Percentiles rank a stretch among this genome's conserved stretches.
Evolutionary conservation across 2,888 invertebrate genomes (phyloP).

Genomic region (Panopea generosa): DNA sequence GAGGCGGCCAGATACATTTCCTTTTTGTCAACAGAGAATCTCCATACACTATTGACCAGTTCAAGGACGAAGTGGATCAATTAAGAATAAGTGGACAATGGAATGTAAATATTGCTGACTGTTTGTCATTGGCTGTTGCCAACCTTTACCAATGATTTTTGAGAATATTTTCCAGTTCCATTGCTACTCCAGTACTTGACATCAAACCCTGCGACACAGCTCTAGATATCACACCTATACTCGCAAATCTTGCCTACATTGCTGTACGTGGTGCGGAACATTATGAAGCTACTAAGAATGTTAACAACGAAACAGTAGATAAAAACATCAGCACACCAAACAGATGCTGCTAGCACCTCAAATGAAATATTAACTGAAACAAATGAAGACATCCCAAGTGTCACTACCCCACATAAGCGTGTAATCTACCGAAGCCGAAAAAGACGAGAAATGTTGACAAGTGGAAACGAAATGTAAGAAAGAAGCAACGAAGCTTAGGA

Average conservation of each 20-base stretch:
- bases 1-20: too few relatives aligned
- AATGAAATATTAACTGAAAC: background rate
- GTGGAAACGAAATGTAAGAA: conserved; percentile 16
- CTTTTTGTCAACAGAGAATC: too few relatives aligned
- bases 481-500: background rate
- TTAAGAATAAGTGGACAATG: too few relatives aligned
- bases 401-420: conserved; percentile 12
- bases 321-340: background rate
- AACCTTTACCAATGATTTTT: background rate
- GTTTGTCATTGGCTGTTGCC: background rate
- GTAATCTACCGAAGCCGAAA: conserved; percentile 8
- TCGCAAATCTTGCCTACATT: background rate
- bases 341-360: background rate
- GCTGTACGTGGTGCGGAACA: background rate
- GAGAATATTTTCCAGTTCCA: too few relatives aligned
- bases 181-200: too few relatives aligned
- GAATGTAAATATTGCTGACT: too few relatives aligned
- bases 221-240: background rate
- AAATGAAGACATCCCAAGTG: background rate
- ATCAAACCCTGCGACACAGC: background rate
- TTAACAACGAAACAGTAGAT: background rate
- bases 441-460: background rate
- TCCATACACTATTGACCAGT: too few relatives aligned
- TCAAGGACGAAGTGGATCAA: too few relatives aligned
- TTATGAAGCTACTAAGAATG: background rate